These are phyloP conservation scores for Todus mexicanus DNA, from an alignment of 2,797 vertebrate genomes.

Conservation along the genomic window DNA sequence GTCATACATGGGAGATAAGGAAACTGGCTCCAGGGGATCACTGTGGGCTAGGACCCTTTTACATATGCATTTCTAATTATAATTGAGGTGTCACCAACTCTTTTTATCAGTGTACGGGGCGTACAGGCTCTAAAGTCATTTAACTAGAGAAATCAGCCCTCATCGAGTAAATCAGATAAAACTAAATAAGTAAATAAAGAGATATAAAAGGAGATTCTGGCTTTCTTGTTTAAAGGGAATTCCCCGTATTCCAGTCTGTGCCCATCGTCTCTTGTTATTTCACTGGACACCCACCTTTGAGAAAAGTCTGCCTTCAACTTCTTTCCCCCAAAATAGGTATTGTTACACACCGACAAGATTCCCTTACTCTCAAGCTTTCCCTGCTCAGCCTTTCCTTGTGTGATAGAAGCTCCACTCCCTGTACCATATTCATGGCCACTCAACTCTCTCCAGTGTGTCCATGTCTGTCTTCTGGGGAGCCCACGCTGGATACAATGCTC, in stretches of 20 bases:
- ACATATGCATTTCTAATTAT: neutral
- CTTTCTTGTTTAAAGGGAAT: neutral
- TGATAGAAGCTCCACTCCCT: neutral
- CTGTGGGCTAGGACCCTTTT: neutral
- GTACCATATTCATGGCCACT: neutral
- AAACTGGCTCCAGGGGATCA: neutral
- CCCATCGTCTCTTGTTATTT: neutral
- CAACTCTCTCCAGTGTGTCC: neutral
- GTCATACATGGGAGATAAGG: neutral
- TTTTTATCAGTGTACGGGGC: neutral
- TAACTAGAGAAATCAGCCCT: neutral
- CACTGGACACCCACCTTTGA: accelerated
- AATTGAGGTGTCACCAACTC: neutral
- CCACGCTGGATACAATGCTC: neutral
- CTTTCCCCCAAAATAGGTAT: neutral
- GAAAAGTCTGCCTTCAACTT: neutral
- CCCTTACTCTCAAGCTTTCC: neutral
- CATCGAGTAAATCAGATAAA: neutral
- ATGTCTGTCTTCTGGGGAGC: neutral
- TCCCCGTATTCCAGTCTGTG: neutral
- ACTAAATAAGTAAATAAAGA: neutral
- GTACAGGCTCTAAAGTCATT: neutral
- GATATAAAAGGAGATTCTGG: neutral
- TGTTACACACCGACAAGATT: neutral
- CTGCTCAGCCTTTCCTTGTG: neutral